A percentile compares a stretch with the other conserved stretches of the same genome.
Evolutionary conservation across 30 jellyfish, hydroid and myxozoan genomes (phyloP).

Genomic region (Morbakka virulenta): DNA sequence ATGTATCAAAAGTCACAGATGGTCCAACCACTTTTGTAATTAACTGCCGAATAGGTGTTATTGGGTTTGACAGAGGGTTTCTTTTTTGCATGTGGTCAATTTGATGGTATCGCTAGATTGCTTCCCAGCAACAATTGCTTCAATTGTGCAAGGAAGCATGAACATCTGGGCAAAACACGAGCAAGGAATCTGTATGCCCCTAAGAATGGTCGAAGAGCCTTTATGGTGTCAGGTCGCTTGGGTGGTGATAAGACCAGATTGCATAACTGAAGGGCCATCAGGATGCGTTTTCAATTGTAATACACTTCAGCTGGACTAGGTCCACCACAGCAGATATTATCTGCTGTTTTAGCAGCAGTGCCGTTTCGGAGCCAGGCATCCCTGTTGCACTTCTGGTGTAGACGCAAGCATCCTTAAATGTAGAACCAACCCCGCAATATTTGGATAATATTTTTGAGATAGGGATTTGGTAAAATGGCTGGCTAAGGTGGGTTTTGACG

Average conservation of each 20-base stretch:
- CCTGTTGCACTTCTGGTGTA: slow-evolving; percentile 66
- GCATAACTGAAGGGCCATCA: slow-evolving; percentile 31
- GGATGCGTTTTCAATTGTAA: slow-evolving; percentile 38
- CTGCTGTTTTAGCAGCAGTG: slow-evolving; percentile 41
- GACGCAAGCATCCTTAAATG: slow-evolving; percentile 55
- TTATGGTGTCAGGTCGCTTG: slow-evolving; percentile 32
- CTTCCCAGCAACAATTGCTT: slow-evolving; percentile 21
- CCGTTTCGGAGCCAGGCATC: slow-evolving; percentile 78
- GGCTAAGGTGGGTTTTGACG: slow-evolving; percentile 38
- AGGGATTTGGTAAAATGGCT: slow-evolving; percentile 64
- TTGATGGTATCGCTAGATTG: no score
- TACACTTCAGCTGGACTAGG: slow-evolving; percentile 59
- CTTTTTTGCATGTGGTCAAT: no score
- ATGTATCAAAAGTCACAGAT: slow-evolving; percentile 42
- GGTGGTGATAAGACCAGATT: slow-evolving; percentile 30
- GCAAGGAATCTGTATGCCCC: slow-evolving; percentile 57
- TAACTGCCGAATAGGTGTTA: no score
- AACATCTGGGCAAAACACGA: slow-evolving; percentile 33
- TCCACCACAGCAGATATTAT: slow-evolving; percentile 52
- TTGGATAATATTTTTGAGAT: slow-evolving; percentile 31
- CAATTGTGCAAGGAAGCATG: slow-evolving; percentile 28
- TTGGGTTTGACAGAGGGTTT: slow-evolving; percentile 8
- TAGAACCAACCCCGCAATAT: slow-evolving; percentile 68
- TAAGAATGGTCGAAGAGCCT: slow-evolving; percentile 36
- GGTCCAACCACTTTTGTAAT: slow-evolving; percentile 24